Evolutionary conservation across 2,797 vertebrate genomes (phyloP), one percentile per base, ranked within the genome.

Genomic region (Mastacembelus armatus): DNA sequence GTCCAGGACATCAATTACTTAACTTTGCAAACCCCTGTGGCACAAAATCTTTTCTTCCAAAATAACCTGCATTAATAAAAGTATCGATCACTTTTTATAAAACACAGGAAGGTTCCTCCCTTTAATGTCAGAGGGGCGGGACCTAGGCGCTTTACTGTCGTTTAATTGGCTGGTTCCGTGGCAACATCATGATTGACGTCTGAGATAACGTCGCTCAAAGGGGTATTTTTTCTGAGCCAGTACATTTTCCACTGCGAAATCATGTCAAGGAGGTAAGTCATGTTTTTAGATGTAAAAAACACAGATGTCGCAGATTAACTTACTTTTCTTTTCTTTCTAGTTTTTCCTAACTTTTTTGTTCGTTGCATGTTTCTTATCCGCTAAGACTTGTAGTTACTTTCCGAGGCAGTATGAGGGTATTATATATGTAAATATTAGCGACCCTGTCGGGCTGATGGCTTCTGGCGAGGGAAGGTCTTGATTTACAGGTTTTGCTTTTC

Each of bases 181-280:
- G 2, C 2, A 0, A 42, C 50, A 43, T 68, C 65, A 74, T 62
- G 75, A 85, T 59, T 43, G 80, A 80, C 73, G 12, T 0, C 7
- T 30, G 29, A 18, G 18, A 74, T 60, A 77, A 80, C 71, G 59
- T 4, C 0, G 2, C 11, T 12, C 12, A 33, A 35, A 6, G 15
- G 38, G 1, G 4, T 3, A 19, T 42, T 54, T 66, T 19, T 2
- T 14, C 2, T 4, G 22, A 66, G 50, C 35, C 10, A 21, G 16
- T 38, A 3, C 0, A 18, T 48, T 0, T 40, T 49, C 70, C 44
- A 55, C n/a, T 2, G 10, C 40, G 15, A 6, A 60, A 10, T 55
- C n/a, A 19, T 92, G 90, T 74, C 87, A 0, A 75, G 33, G 4
- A 22, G 88, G 91, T 90, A 63, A 80, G 90, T 26, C n/a, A n/a